Base-by-base conservation (phyloP, 2,113 vertebrate species). In the human (Homo sapiens) region DNA sequence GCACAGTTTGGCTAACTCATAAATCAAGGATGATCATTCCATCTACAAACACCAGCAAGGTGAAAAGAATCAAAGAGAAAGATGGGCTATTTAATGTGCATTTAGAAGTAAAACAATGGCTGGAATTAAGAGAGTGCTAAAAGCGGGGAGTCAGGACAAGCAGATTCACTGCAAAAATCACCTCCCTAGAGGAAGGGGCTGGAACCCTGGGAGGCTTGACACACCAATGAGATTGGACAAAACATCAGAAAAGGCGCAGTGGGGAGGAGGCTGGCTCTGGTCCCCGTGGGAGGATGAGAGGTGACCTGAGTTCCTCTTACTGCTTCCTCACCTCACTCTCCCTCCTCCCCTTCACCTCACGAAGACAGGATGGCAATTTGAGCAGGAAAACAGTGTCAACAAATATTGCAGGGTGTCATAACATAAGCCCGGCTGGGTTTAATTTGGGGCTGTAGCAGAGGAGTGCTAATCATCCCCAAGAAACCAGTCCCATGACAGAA, bases 1-100 rank as follows among this genome's bases (percentile, higher is more conserved):
- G 5, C 93, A 88, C 80, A 93, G 92, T 90, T 94, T 66, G 70
- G 78, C 96, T 92, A 87, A 96, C 89, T 95, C 97, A 86, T 96
- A 97, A 96, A 97, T 97, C 97, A 97, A 95, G 97, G 82, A 50
- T 1, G 32, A 93, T 93, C 72, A 70, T 88, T 93, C 92, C 91
- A 87, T 81, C 92, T 95, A 57, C 70, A 89, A 96, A 97, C 72
- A 92, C 50, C 84, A 89, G 96, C 92, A 86, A 95, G 87, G 96
- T 95, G 90, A 96, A 48, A 84, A 78, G 86, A 89, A 55, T 68
- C 64, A 17, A 38, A 57, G 94, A 92, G 89, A 82, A 86, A 70
- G 94, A 83, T 25, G 85, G 76, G 80, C 96, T 96, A 3, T 83
- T 93, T 72, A n/a, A 86, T 18, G 83, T 70, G 81, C 76, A 59